Evolutionary conservation across 2,113 vertebrate genomes (phyloP), one percentile per base, ranked within the genome.

Genomic region (Ia io): DNA sequence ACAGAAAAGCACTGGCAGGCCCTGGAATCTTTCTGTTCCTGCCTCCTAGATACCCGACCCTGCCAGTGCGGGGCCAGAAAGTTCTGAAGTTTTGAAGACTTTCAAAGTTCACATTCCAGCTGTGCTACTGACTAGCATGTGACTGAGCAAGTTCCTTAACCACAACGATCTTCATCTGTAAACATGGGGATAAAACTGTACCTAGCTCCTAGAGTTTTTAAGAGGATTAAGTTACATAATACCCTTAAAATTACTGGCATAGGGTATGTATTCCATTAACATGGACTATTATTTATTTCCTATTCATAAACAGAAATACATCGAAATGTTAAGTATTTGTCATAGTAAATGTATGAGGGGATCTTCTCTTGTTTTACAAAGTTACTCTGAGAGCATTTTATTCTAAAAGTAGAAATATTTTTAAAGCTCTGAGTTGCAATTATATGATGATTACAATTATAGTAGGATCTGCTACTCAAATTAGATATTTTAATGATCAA

Each of bases 371-470:
- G 25, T 65, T 84, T 90, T 51, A 91, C 20, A 47, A 89, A 63
- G 37, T 83, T 89, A 86, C 94, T 89, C 51, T 71, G 11, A 70
- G 18, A 74, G 10, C 25, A 11, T 90, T 93, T 79, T 88, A 40
- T 84, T 47, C 67, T 90, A 67, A 70, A 6, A 59, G 3, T 71
- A 82, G 85, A 82, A 73, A 63, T 47, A 28, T 42, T 84, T 70
- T 88, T 95, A 25, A 85, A 85, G 40, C 5, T 71, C 16, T 65
- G 35, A 91, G 0, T 84, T 94, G 22, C 18, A 80, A 94, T 44
- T 84, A 95, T 56, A 74, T 67, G 42, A 84, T 93, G 12, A 63
- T 47, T 82, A 91, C 28, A 92, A 91, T 94, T 86, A 91, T 5
- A 53, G 35, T 51, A 95, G 20, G 30, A 74, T 63, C 28, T 88